Evolutionary conservation across 2,113 vertebrate species (phyloP).

Genomic region (Sturnus vulgaris): DNA sequence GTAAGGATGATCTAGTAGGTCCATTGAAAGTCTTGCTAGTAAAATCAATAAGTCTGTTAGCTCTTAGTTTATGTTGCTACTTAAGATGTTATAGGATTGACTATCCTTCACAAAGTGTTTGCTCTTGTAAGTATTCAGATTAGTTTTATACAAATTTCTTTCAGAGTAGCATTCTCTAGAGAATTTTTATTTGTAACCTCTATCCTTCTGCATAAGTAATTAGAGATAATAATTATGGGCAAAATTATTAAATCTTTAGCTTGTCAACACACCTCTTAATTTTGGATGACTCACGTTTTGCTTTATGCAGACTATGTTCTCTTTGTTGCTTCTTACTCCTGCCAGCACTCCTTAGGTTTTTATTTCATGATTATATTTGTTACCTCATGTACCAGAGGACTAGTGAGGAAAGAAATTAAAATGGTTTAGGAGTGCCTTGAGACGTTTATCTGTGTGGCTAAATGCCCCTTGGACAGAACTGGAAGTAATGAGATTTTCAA

Average conservation of each 20-base stretch:
- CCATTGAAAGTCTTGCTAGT: background rate
- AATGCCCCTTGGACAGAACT: background rate
- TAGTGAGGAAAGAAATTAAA: background rate
- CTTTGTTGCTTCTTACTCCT: background rate
- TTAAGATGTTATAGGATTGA: background rate
- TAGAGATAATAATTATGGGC: background rate
- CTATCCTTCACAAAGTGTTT: background rate
- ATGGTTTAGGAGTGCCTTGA: background rate
- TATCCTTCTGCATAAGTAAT: background rate
- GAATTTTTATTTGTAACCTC: background rate
- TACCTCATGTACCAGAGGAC: background rate
- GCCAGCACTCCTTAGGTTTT: background rate
- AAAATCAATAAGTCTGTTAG: constrained; percentile 2
- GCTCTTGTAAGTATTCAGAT: background rate
- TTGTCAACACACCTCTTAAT: background rate
- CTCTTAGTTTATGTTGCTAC: background rate
- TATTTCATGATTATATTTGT: background rate
- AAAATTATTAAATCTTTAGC: background rate
- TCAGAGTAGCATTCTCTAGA: background rate
- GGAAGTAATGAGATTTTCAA: background rate
- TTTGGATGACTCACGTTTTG: background rate
- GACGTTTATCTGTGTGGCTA: background rate
- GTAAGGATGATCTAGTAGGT: background rate
- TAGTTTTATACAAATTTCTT: background rate
- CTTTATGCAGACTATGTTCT: background rate